Evolutionary conservation across 2,888 invertebrate genomes (phyloP).

Genomic region (Erebia palarica): DNA sequence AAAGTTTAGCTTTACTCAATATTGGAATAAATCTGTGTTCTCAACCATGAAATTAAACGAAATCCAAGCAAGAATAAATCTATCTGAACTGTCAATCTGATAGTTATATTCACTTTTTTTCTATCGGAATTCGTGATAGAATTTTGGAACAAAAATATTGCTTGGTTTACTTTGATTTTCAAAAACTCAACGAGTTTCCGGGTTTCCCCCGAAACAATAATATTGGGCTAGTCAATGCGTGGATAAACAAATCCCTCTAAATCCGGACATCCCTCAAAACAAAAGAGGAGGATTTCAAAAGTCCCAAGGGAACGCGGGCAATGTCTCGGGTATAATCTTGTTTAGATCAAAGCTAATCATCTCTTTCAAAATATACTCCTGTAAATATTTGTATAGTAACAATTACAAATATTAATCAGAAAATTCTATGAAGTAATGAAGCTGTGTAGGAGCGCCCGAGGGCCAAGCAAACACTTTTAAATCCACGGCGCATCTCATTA

Average conservation of each 20-base stretch:
- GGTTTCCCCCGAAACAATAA: too few species aligned
- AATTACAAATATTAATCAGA: constrained; percentile 76
- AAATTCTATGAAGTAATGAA: constrained; percentile 74
- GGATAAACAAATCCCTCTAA: too few species aligned
- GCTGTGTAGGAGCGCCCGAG: constrained; percentile 59
- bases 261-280: background rate
- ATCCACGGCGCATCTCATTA: constrained; percentile 78
- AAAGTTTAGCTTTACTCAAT: constrained; percentile 64
- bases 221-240: too few species aligned
- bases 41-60: constrained; percentile 65
- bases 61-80: constrained; percentile 55
- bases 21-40: constrained; percentile 63
- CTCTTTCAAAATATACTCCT: constrained; percentile 2
- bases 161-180: background rate
- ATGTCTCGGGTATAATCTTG: too few species aligned
- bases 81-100: constrained; percentile 45
- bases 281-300: too few species aligned
- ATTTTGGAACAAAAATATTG: constrained; percentile 5
- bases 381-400: constrained; percentile 19
- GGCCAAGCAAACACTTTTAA: constrained; percentile 79
- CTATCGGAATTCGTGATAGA: constrained; percentile 7
- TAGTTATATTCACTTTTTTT: constrained; percentile 27
- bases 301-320: too few species aligned
- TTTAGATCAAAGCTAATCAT: constrained; percentile 18
- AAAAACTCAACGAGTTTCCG: too few species aligned